Conservation (phyloP, 2,888 invertebrate genomes). For the Heliconius charithonia region DNA sequence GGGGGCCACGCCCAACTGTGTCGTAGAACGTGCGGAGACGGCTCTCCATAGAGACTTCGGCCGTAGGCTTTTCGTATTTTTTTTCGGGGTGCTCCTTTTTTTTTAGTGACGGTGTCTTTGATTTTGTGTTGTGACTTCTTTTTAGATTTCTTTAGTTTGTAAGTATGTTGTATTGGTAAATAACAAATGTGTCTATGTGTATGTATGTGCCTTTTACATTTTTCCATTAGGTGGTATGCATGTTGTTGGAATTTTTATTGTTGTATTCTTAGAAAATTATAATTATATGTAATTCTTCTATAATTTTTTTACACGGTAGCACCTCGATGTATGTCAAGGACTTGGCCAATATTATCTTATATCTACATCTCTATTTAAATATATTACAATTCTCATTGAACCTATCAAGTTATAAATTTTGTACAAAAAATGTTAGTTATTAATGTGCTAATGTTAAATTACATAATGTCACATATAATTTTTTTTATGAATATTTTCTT, state of each 20-base stretch:
- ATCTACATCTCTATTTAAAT: background rate
- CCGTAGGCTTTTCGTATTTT: conserved; percentile 71
- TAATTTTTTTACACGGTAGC: conserved; percentile 5
- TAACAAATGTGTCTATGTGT: background rate
- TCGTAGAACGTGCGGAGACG: conserved; percentile 69
- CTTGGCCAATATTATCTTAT: background rate
- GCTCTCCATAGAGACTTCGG: conserved; percentile 76
- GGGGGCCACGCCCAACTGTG: conserved; percentile 73
- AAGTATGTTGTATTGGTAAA: conserved; percentile 27
- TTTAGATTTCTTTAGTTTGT: conserved; percentile 46
- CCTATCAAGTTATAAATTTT: background rate
- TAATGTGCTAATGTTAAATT: background rate
- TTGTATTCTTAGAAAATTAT: conserved; percentile 26
- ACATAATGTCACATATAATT: background rate
- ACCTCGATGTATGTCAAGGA: conserved; percentile 12
- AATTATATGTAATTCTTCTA: conserved; percentile 15
- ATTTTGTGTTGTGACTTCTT: conserved; percentile 63
- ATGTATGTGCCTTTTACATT: conserved; percentile 11
- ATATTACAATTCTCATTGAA: background rate
- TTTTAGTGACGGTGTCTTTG: conserved; percentile 72
- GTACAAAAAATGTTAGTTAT: too few relatives aligned
- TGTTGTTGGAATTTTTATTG: conserved; percentile 22
- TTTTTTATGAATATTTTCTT: background rate
- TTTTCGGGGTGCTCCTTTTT: conserved; percentile 68
- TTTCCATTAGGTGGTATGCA: conserved; percentile 28